Conservation (phyloP, 2,888 invertebrate species). For the Chaetogeoica ovagalla region DNA sequence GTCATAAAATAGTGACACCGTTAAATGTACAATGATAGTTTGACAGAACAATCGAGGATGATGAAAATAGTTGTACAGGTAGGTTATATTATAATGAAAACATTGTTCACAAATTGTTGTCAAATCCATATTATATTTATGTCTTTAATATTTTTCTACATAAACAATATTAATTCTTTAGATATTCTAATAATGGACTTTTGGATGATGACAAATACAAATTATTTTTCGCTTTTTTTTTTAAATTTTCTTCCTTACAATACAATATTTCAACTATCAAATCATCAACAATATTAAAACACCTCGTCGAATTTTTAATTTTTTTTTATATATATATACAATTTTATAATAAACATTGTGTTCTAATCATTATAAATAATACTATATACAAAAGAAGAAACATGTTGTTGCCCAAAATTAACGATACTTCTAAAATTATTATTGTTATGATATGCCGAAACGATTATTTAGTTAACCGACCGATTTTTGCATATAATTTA, state of each 20-base stretch:
- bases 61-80: too few species aligned
- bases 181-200: constrained; percentile 24
- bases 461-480: constrained; percentile 27
- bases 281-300: constrained; percentile 23
- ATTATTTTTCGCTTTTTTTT: too few species aligned
- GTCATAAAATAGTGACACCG: too few species aligned
- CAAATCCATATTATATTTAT: neutral
- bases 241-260: constrained; percentile 18
- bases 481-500: constrained; percentile 16
- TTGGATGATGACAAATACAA: too few species aligned
- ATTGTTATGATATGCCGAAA: constrained; percentile 47
- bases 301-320: constrained; percentile 11
- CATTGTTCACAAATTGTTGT: neutral
- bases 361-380: constrained; percentile 33
- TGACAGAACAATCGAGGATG: too few species aligned
- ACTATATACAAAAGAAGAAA: constrained; percentile 45
- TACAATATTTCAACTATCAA: constrained; percentile 32
- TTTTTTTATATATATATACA: constrained; percentile 21
- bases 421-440: constrained; percentile 4
- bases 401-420: constrained; percentile 32
- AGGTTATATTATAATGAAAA: too few species aligned
- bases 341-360: constrained; percentile 40
- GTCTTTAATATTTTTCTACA: constrained; percentile 25
- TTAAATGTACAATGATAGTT: too few species aligned
- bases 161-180: constrained; percentile 33